Evolutionary conservation across 2,888 invertebrate genomes (phyloP).

Genomic region (Tuta absoluta): DNA sequence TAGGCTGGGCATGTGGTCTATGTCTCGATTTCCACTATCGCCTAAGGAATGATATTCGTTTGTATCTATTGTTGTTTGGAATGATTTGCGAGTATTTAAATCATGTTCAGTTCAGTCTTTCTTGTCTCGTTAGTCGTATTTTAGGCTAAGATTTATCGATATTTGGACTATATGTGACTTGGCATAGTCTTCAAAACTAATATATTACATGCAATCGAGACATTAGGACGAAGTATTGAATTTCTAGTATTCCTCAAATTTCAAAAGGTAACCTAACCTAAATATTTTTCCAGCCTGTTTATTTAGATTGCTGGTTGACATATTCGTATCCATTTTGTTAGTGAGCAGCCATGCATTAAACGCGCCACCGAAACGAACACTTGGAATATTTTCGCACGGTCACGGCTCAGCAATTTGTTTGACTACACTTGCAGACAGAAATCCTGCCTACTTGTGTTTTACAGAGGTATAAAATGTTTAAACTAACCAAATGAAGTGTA

Average conservation of each 20-base stretch:
- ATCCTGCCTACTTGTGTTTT: neutral
- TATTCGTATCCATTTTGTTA: neutral
- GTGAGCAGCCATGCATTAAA: constrained; percentile 6
- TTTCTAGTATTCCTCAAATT: neutral
- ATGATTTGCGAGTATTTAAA: constrained; percentile 22
- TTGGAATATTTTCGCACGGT: constrained; percentile 17
- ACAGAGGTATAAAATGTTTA: too few species aligned
- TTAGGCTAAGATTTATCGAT: constrained; percentile 8
- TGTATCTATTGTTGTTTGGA: constrained; percentile 58
- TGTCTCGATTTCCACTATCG: constrained; percentile 59
- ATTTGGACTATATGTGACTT: constrained; percentile 2
- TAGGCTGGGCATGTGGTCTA: constrained; percentile 61
- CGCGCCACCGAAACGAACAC: constrained; percentile 14
- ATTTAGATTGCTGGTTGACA: neutral
- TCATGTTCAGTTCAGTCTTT: constrained; percentile 9
- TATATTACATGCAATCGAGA: neutral
- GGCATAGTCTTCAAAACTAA: neutral
- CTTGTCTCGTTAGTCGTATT: constrained; percentile 12
- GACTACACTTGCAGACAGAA: neutral
- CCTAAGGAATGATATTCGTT: constrained; percentile 57
- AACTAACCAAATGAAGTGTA: too few species aligned
- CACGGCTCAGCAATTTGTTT: constrained; percentile 4
- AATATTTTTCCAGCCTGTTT: neutral
- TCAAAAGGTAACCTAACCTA: neutral
- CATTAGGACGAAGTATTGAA: neutral